These are phyloP conservation scores for Siniperca chuatsi DNA, from an alignment of 2,113 vertebrate genomes.

Conservation along the genomic window DNA sequence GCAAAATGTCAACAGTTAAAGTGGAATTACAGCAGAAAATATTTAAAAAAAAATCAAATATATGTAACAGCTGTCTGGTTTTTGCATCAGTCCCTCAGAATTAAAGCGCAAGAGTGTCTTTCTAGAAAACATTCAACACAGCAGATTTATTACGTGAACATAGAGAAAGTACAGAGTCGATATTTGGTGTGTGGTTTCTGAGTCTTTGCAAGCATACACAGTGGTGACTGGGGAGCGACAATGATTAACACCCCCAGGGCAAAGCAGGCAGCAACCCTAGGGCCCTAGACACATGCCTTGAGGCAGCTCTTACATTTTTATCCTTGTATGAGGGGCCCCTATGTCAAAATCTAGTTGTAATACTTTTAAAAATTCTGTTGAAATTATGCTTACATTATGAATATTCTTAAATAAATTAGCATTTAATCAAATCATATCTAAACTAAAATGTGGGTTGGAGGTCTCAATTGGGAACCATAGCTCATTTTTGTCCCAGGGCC, in stretches of 20 bases:
- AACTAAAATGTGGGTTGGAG: background rate
- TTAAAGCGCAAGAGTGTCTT: background rate
- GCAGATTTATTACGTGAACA: background rate
- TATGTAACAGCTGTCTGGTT: background rate
- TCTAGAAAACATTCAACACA: background rate
- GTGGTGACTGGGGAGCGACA: background rate
- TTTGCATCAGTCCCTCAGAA: background rate
- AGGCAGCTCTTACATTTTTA: no score
- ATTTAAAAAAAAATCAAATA: background rate
- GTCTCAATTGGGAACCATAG: background rate
- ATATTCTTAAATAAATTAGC: background rate
- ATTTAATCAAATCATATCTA: background rate
- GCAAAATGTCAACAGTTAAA: background rate
- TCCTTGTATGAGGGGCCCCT: no score
- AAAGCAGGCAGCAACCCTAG: no score
- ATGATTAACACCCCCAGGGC: background rate
- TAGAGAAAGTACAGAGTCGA: background rate
- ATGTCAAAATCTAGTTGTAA: no score
- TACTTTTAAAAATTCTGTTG: background rate
- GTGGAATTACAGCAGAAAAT: background rate
- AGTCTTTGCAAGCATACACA: background rate
- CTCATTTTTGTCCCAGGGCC: no score
- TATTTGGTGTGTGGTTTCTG: background rate
- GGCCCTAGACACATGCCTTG: no score
- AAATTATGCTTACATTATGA: background rate